Conservation (phyloP, 2,113 vertebrate species). For the Bucco capensis region DNA sequence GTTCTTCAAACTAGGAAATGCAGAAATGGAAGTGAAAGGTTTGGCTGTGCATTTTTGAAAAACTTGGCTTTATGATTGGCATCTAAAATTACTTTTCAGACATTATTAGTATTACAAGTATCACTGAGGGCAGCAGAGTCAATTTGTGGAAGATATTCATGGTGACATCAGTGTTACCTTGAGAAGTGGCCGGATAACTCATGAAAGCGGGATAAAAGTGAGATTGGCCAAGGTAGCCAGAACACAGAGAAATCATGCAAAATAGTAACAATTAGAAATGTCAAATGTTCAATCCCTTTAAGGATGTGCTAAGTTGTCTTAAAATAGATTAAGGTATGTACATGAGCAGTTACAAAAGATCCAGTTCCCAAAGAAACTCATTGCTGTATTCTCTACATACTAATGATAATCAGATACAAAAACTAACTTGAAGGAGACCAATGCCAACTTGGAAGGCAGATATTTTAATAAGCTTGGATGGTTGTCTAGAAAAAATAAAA, state of each 20-base stretch:
- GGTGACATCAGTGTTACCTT: not conserved
- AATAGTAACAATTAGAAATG: not conserved
- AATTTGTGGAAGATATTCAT: not conserved
- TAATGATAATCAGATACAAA: not conserved
- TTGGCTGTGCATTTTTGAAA: not conserved
- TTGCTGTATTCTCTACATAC: not conserved
- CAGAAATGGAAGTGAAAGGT: not conserved
- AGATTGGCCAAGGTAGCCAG: not conserved
- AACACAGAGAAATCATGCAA: not conserved
- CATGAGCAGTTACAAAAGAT: not conserved
- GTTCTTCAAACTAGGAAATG: not conserved
- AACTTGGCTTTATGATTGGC: not conserved
- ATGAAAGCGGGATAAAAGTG: not conserved
- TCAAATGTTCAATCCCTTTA: not conserved
- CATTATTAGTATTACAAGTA: not conserved
- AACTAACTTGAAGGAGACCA: not conserved
- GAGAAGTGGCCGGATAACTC: not conserved
- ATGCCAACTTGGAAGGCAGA: not conserved
- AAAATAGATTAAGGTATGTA: not conserved
- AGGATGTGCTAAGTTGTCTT: not conserved
- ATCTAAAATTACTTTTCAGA: not conserved
- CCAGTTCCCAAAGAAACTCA: not conserved
- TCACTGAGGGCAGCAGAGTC: not conserved
- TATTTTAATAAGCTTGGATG: not conserved
- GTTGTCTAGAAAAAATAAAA: not conserved